These are phyloP conservation scores for Cheilinus undulatus DNA, from an alignment of 2,113 vertebrate species.

Conservation along the genomic window DNA sequence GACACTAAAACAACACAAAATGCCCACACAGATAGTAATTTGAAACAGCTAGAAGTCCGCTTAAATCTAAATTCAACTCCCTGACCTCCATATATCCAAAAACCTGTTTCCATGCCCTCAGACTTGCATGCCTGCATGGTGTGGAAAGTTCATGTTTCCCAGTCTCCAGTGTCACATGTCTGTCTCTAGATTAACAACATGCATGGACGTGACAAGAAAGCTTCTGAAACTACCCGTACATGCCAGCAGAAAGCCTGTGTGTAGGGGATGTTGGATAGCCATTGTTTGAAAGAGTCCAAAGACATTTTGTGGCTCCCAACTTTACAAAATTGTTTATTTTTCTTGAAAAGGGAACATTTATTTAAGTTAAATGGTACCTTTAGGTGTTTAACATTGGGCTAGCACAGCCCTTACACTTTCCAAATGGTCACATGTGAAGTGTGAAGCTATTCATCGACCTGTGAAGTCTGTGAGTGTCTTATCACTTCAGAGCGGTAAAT, in stretches of 20 bases:
- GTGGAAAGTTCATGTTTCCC: constrained; percentile 73
- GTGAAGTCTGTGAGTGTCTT: constrained; percentile 69
- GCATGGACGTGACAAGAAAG: constrained; percentile 65
- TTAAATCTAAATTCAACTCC: constrained; percentile 65
- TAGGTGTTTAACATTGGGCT: constrained; percentile 5
- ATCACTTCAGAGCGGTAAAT: constrained; percentile 80
- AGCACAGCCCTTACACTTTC: constrained; percentile 24
- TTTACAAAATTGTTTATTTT: not conserved
- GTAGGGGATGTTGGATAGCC: not conserved
- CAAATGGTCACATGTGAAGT: constrained; percentile 38
- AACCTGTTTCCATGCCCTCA: constrained; percentile 57
- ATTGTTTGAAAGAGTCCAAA: not conserved
- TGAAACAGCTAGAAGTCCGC: not conserved
- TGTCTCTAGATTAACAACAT: constrained; percentile 72
- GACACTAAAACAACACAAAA: not conserved
- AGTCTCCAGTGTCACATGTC: constrained; percentile 67
- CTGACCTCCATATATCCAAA: constrained; percentile 56
- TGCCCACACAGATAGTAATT: not conserved
- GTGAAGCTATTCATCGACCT: constrained; percentile 60
- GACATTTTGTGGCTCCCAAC: constrained; percentile 1
- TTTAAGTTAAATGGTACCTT: not conserved
- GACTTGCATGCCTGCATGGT: constrained; percentile 62
- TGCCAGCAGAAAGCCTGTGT: constrained; percentile 24
- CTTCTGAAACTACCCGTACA: constrained; percentile 31
- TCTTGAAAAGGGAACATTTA: constrained; percentile 3